Evolutionary conservation across 1,140 invertebrate species (phyloP).

Genomic region (Holcopasites calliopsidis): DNA sequence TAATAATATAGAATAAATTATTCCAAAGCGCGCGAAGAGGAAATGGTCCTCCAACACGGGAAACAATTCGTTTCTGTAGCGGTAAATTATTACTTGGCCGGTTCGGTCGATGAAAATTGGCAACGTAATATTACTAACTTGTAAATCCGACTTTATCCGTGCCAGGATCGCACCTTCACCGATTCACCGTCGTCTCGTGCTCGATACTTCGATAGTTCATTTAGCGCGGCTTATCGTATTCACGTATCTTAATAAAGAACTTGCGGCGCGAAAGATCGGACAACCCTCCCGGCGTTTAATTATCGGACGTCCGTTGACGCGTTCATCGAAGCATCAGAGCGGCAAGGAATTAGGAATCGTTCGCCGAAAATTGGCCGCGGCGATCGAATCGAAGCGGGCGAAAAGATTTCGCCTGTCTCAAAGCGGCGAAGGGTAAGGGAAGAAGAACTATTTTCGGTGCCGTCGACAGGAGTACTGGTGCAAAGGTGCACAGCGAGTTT

Average conservation of each 20-base stretch:
- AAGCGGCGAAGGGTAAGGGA: not conserved
- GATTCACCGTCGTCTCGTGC: not conserved
- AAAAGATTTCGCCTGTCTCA: conserved; percentile 22
- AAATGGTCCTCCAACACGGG: not conserved
- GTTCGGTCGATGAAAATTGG: conserved; percentile 31
- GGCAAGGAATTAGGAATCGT: conserved; percentile 40
- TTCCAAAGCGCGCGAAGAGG: too few species aligned
- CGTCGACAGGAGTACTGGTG: conserved; percentile 53
- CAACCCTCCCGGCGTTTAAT: conserved; percentile 14
- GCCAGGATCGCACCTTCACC: conserved; percentile 27
- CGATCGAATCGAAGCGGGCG: conserved; percentile 9
- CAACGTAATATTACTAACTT: conserved; percentile 35
- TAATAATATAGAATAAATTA: too few species aligned
- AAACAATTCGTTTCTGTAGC: too few species aligned
- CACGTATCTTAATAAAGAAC: conserved; percentile 13
- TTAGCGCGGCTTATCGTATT: not conserved
- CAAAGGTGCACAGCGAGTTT: conserved; percentile 57
- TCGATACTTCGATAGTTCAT: not conserved
- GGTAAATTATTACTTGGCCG: conserved; percentile 17
- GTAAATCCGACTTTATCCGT: conserved; percentile 37
- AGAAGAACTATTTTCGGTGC: conserved; percentile 55
- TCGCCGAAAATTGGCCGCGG: not conserved
- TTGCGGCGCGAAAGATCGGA: conserved; percentile 11
- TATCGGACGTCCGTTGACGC: conserved; percentile 30
- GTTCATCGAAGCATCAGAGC: conserved; percentile 40